A percentile compares a stretch with the other conserved stretches of the same genome.
These are phyloP conservation scores for Pelvicachromis taeniatus DNA, from an alignment of 2,113 vertebrate genomes.

Conservation along the genomic window DNA sequence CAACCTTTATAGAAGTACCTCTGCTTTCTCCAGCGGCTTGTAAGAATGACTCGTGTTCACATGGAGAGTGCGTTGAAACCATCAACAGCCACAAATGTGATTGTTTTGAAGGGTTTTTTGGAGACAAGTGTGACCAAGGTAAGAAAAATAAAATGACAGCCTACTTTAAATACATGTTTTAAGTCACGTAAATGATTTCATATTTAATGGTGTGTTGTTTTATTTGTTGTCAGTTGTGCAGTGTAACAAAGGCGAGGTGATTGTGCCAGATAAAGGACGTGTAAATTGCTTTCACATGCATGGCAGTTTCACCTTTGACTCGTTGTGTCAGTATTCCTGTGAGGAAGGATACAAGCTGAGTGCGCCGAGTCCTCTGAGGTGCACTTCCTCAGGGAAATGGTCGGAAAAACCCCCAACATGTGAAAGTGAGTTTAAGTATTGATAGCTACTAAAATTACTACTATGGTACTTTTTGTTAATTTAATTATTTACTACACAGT, in stretches of 20 bases:
- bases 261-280: slow-evolving; percentile 21
- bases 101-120: slow-evolving; percentile 82
- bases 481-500: neutral
- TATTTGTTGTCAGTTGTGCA: slow-evolving; percentile 51
- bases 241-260: slow-evolving; percentile 48
- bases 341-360: slow-evolving; percentile 70
- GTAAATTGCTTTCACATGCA: slow-evolving; percentile 59
- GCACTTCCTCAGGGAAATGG: slow-evolving; percentile 69
- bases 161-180: neutral
- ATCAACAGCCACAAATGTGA: slow-evolving; percentile 81
- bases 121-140: slow-evolving; percentile 81
- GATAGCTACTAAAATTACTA: too few relatives aligned
- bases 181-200: neutral
- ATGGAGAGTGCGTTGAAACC: slow-evolving; percentile 84
- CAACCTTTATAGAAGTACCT: neutral
- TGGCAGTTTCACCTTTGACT: slow-evolving; percentile 62
- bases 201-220: neutral
- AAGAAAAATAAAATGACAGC: slow-evolving; percentile 16
- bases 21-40: slow-evolving; percentile 78
- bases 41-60: slow-evolving; percentile 68
- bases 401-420: slow-evolving; percentile 72
- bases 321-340: slow-evolving; percentile 75
- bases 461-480: neutral
- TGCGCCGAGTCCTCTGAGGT: slow-evolving; percentile 48
- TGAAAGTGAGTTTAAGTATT: slow-evolving; percentile 66